phyloP scores from a whole-genome alignment of 2,113 vertebrate genomes.

The Physeter macrocephalus region DNA sequence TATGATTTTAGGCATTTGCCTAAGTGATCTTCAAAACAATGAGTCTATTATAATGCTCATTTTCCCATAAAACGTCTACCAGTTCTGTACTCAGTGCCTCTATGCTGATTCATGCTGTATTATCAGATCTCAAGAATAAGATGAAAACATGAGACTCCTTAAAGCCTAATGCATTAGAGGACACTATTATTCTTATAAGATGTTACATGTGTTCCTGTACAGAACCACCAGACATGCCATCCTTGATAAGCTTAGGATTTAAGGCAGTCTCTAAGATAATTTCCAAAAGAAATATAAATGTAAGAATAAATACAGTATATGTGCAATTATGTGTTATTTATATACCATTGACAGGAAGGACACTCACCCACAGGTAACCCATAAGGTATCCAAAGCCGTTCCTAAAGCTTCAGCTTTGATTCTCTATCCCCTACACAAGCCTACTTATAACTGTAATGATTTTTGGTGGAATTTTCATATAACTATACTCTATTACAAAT shows the following conservation, averaged over 20 bases:
- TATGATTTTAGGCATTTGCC: not conserved
- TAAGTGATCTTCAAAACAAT: not conserved
- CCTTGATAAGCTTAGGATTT: not conserved
- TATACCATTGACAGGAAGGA: not conserved
- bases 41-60: not conserved
- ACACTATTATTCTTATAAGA: not conserved
- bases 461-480: not conserved
- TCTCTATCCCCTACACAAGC: not conserved
- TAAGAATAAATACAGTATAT: not conserved
- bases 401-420: not conserved
- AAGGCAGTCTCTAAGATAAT: not conserved
- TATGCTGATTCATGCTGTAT: not conserved
- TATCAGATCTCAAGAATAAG: slow-evolving; percentile 17
- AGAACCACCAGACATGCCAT: not conserved
- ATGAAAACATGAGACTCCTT: not conserved
- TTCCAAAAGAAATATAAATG: not conserved
- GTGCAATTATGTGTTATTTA: not conserved
- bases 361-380: not conserved
- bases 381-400: not conserved
- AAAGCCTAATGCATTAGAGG: not conserved
- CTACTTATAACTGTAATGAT: not conserved
- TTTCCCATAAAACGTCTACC: not conserved
- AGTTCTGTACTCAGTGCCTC: not conserved
- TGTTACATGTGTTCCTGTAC: not conserved
- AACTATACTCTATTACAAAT: not conserved